These are phyloP conservation scores for Orientallactaga sibirica DNA, from an alignment of 2,797 vertebrate species.

Conservation along the genomic window DNA sequence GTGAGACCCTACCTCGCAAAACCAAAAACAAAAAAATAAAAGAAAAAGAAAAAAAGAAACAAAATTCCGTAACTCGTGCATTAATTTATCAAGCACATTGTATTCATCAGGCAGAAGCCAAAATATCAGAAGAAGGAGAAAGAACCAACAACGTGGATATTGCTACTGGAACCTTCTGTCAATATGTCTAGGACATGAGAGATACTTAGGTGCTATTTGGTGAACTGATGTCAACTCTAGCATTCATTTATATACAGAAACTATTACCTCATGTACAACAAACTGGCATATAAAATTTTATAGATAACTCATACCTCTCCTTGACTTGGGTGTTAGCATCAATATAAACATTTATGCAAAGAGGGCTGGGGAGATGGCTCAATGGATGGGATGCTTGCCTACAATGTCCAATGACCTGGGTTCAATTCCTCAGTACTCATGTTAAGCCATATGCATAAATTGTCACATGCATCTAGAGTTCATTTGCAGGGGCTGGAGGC, in stretches of 20 bases:
- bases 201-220: neutral
- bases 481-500: too few species aligned
- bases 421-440: too few species aligned
- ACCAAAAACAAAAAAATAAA: too few species aligned
- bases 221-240: neutral
- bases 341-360: too few species aligned
- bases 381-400: too few species aligned
- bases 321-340: neutral
- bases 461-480: too few species aligned
- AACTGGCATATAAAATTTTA: conserved; percentile 35
- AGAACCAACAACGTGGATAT: neutral
- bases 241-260: conserved; percentile 16
- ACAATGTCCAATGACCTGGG: too few species aligned
- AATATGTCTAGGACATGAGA: neutral
- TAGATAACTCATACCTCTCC: neutral
- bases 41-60: neutral
- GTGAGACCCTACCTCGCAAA: too few species aligned
- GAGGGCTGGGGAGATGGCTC: too few species aligned
- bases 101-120: neutral
- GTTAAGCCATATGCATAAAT: too few species aligned
- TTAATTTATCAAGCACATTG: neutral
- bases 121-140: neutral
- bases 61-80: neutral
- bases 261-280: conserved; percentile 1
- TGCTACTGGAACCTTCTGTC: neutral